Evolutionary conservation across 1,140 invertebrate genomes (phyloP), one percentile per base, ranked within the genome.

Genomic region (Leptestheria dahalacensis): DNA sequence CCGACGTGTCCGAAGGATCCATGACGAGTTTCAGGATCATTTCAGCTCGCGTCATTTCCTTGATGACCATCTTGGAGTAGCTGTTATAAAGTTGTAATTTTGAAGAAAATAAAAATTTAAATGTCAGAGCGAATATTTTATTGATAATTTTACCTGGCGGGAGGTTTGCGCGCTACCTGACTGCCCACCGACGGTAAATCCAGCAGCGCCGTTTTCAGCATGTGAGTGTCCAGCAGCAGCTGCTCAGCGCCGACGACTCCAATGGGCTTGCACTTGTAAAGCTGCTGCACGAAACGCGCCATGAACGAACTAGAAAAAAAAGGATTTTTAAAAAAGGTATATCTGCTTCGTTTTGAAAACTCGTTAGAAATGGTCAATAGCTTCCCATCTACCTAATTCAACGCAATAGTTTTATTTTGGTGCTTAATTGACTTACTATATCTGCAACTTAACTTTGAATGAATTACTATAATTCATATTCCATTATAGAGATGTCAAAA

Each of bases 1-100:
- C 77, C 0, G 78, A 73, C 63, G 80, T 79, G 66, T 94, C 86
- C 29, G 88, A 81, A 0, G 92, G 91, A 1, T 91, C 86, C 92
- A 99, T 97, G 0, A 97, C 91, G 51, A 97, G 81, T 76, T 99
- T 99, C 3, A 99, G 74, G 48, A 99, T 91, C 89, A 98, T 94
- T 75, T 99, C 96, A 0, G 94, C 95, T 68, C 91, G 91, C 2
- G 91, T 92, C 91, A 99, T 97, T 41, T 91, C 86, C 73, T 96
- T 95, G 0, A 91, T 84, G 0, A 99, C 93, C 20, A 97, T 88
- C 71, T 85, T 79, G 15, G 81, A 83, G 66, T 80, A 86, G 66
- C 80, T 81, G 62, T 64, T 46, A 0, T 20, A 57, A 11, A 18
- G 3, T 61, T 26, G 24, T 1, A 47, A 48, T 48, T 48, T 28